Evolutionary conservation across 2,888 invertebrate genomes (phyloP).

Genomic region (Drosophila mimica): DNA sequence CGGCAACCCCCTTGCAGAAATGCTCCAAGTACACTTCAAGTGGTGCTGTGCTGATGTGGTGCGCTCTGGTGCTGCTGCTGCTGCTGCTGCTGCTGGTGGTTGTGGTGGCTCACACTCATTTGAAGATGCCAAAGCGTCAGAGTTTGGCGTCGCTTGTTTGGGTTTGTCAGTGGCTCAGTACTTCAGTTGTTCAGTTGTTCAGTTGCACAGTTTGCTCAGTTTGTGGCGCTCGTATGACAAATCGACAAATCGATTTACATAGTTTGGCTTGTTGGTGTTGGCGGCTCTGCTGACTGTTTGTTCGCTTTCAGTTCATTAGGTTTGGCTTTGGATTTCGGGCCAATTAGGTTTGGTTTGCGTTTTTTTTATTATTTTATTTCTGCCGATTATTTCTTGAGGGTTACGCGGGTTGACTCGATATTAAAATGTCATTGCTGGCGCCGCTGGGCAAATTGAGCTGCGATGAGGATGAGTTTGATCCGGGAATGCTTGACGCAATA

Average conservation of each 20-base stretch:
- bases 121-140: conserved; percentile 61
- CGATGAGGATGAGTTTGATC: not conserved
- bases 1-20: conserved; percentile 54
- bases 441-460: conserved; percentile 21
- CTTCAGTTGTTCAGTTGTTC: conserved; percentile 9
- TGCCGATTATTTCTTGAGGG: conserved; percentile 26
- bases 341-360: conserved; percentile 62
- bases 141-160: conserved; percentile 33
- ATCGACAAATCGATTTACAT: conserved; percentile 77
- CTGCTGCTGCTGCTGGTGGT: conserved; percentile 2
- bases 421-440: conserved; percentile 60
- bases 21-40: conserved; percentile 29
- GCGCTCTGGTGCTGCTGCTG: not conserved
- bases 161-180: conserved; percentile 30
- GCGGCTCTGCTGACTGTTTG: conserved; percentile 12
- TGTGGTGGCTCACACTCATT: conserved; percentile 62
- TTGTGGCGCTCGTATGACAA: conserved; percentile 69
- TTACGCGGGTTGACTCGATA: conserved; percentile 31
- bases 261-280: conserved; percentile 40
- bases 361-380: not conserved
- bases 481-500: conserved; percentile 2
- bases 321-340: conserved; percentile 56
- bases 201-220: conserved; percentile 18
- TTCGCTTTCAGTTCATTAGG: conserved; percentile 67
- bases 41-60: conserved; percentile 10